Conservation (phyloP, 2,113 vertebrate genomes). For the Protomyctophum bolini region DNA sequence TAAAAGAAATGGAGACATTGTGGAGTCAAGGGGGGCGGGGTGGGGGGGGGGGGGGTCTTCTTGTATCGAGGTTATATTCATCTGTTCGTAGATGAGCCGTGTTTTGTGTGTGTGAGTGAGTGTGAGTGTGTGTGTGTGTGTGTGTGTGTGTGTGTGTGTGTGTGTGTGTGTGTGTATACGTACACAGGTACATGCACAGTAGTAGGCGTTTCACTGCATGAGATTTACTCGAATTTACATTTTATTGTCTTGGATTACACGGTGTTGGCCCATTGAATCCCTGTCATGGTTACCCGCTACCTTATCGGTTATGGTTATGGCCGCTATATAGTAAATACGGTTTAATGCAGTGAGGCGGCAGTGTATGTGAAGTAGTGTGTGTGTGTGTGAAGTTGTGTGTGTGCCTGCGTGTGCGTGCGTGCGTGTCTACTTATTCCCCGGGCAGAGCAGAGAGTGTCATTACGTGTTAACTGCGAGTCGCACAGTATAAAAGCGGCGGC, state of each 20-base stretch:
- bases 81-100: slow-evolving; percentile 56
- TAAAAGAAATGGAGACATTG: slow-evolving; percentile 49
- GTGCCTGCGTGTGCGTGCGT: slow-evolving; percentile 11
- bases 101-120: slow-evolving; percentile 8
- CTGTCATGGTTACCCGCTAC: slow-evolving; percentile 54
- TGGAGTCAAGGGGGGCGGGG: no score
- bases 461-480: slow-evolving; percentile 69
- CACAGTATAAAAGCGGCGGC: slow-evolving; percentile 63
- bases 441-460: slow-evolving; percentile 65
- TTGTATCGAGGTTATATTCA: slow-evolving; percentile 56
- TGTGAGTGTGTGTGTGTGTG: not conserved
- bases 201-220: slow-evolving; percentile 1
- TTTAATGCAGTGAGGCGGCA: slow-evolving; percentile 57
- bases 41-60: not conserved
- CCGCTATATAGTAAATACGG: slow-evolving; percentile 72
- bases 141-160: slow-evolving; percentile 9
- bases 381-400: not conserved
- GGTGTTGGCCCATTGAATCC: slow-evolving; percentile 58
- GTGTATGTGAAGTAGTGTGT: slow-evolving; percentile 41
- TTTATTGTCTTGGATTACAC: slow-evolving; percentile 67
- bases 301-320: slow-evolving; percentile 60
- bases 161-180: not conserved
- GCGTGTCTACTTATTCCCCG: slow-evolving; percentile 63
- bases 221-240: slow-evolving; percentile 58
- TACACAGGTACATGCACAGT: not conserved